phyloP scores from a whole-genome alignment of 1,140 invertebrate genomes.

The Argopecten irradians region DNA sequence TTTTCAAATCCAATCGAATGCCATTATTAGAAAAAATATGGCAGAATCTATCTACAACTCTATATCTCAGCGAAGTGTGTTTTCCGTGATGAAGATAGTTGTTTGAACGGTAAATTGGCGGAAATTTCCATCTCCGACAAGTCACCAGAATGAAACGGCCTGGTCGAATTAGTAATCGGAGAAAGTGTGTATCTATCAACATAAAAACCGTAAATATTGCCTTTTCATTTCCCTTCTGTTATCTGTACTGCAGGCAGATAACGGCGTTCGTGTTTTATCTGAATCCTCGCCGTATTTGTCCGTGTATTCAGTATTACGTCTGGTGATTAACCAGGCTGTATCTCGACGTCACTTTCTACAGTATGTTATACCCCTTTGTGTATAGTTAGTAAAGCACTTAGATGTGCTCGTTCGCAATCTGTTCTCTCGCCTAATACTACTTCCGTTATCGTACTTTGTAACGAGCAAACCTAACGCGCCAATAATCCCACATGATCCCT shows the following conservation, averaged over 20 bases:
- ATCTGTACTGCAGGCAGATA: neutral
- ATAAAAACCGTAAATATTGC: neutral
- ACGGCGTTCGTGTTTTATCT: neutral
- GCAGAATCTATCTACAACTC: too few species aligned
- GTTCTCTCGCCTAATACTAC: slow-evolving; percentile 1
- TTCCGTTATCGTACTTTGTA: slow-evolving; percentile 5
- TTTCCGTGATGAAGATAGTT: neutral
- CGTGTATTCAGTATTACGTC: neutral
- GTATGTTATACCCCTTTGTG: neutral
- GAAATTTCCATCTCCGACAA: neutral
- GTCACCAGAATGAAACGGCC: neutral
- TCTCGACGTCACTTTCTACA: neutral
- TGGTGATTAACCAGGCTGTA: neutral
- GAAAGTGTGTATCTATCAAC: neutral
- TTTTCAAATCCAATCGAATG: too few species aligned
- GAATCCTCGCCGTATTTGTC: neutral
- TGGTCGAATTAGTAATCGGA: neutral
- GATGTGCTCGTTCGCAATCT: neutral
- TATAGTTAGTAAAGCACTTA: too few species aligned
- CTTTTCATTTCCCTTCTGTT: neutral
- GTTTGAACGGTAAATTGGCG: neutral
- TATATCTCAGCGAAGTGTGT: neutral
- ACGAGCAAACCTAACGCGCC: neutral
- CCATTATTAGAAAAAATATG: too few species aligned
- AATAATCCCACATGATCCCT: neutral